Evolutionary conservation across 1,140 invertebrate species (phyloP), one percentile per base, ranked within the genome.

Genomic region (Danaus plexippus): DNA sequence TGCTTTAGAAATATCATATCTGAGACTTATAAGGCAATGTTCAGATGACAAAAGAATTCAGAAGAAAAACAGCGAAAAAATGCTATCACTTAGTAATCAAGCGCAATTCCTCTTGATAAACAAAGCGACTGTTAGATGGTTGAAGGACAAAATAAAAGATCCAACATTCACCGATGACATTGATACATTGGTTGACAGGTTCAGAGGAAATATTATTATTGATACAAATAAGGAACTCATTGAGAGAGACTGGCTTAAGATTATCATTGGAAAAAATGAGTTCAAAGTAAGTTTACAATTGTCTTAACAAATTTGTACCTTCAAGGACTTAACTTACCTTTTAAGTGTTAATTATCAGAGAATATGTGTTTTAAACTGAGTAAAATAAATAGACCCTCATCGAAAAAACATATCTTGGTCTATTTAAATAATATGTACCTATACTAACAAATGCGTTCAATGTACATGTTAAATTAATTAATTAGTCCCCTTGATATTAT

Each of bases 81-180:
- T 89, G 52, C 74, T 95, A 41, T 95, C 94, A 0, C 88, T 97
- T 57, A 91, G 92, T 5, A 98, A 97, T 85, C 92, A 97, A 88
- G 95, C 94, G 1, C 96, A 97, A 78, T 97, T 92, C 86, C 88
- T 98, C 43, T 76, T 98, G 13, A 88, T 98, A 11, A 96, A 93
- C 75, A 85, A 89, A 64, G 88, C 91, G 9, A 97, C 95, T 66
- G 90, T 96, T 6, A 74, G 88, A 61, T 93, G 91, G 90, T 87
- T 95, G 44, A 81, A 87, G 45, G 84, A 89, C 41, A 90, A 90
- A 84, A 89, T 94, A 46, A 64, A 83, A 42, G 85, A 88, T 47
- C 82, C 90, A 54, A 64, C 85, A 61, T 81, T 88, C 48, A 76
- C 77, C 13, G 88, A 90, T 58, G 63, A 87, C 47, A 72, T 90